Conservation (phyloP, 2,113 vertebrate genomes). For the Gallinago paraguaiae region DNA sequence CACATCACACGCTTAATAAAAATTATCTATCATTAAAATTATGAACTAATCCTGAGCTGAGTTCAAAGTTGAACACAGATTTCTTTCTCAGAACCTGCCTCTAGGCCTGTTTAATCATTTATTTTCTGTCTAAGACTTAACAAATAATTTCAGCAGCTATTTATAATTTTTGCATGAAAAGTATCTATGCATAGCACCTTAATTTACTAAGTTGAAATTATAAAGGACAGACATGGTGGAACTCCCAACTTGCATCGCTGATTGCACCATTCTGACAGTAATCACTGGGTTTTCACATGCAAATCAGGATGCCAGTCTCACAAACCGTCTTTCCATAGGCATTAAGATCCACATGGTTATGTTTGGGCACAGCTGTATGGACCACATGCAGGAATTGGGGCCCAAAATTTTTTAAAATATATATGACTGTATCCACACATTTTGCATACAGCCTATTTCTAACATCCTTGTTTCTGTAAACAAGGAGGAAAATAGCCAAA, state of each 20-base stretch:
- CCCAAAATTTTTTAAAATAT: neutral
- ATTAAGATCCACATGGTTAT: neutral
- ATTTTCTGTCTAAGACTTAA: neutral
- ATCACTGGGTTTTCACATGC: slow-evolving; percentile 45
- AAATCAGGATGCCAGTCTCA: slow-evolving; percentile 1
- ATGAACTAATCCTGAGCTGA: neutral
- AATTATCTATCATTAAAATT: neutral
- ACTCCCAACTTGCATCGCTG: neutral
- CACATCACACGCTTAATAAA: neutral
- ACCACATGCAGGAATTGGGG: neutral
- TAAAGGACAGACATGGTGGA: neutral
- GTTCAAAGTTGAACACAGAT: neutral
- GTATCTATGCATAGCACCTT: neutral
- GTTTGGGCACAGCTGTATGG: neutral
- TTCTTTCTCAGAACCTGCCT: neutral
- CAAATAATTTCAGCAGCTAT: neutral
- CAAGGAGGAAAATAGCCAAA: neutral
- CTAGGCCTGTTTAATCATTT: neutral
- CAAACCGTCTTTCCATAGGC: neutral
- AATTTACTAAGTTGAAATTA: slow-evolving; percentile 10
- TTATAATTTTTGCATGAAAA: neutral
- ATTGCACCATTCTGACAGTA: slow-evolving; percentile 42
- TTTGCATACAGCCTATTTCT: neutral
- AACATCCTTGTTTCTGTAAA: neutral
- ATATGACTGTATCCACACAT: neutral